Evolutionary conservation across 2,888 invertebrate genomes (phyloP).

Genomic region (Microplitis manilae): DNA sequence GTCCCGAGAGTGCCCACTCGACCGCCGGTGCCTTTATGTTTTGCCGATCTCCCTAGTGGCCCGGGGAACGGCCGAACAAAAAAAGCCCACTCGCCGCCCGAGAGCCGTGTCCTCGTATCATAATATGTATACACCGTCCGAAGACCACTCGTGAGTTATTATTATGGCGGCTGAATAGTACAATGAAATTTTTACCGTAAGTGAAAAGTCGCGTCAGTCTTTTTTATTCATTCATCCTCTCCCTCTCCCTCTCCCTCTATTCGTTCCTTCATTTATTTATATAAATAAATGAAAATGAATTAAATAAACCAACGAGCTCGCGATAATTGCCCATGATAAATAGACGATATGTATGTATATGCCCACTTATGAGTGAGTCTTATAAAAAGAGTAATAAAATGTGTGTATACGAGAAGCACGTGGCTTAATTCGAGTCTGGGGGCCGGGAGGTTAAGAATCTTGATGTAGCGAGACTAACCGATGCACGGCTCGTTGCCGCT

Average conservation of each 20-base stretch:
- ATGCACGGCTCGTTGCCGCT: constrained; percentile 70
- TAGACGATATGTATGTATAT: background rate
- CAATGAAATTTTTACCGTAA: too few relatives aligned
- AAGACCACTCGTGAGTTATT: too few relatives aligned
- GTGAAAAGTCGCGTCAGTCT: too few relatives aligned
- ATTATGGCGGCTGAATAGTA: too few relatives aligned
- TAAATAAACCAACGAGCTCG: too few relatives aligned
- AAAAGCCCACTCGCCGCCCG: constrained; percentile 20
- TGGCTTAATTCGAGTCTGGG: constrained; percentile 55
- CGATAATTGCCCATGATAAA: background rate
- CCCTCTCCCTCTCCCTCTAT: too few relatives aligned
- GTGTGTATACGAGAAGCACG: constrained; percentile 30
- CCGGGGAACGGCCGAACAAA: constrained; percentile 44
- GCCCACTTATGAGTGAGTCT: background rate
- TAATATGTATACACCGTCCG: constrained; percentile 33
- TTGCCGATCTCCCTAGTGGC: constrained; percentile 57
- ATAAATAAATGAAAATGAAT: too few relatives aligned
- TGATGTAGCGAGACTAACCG: constrained; percentile 70
- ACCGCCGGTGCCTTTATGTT: constrained; percentile 58
- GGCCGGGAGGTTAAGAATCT: constrained; percentile 61
- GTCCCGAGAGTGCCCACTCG: constrained; percentile 48
- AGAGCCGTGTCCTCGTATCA: constrained; percentile 7
- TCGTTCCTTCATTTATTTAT: too few relatives aligned
- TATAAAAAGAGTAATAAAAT: too few relatives aligned
- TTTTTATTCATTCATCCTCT: too few relatives aligned